These are phyloP conservation scores for Intellagama lesueurii DNA, from an alignment of 2,797 vertebrate genomes.

Conservation along the genomic window DNA sequence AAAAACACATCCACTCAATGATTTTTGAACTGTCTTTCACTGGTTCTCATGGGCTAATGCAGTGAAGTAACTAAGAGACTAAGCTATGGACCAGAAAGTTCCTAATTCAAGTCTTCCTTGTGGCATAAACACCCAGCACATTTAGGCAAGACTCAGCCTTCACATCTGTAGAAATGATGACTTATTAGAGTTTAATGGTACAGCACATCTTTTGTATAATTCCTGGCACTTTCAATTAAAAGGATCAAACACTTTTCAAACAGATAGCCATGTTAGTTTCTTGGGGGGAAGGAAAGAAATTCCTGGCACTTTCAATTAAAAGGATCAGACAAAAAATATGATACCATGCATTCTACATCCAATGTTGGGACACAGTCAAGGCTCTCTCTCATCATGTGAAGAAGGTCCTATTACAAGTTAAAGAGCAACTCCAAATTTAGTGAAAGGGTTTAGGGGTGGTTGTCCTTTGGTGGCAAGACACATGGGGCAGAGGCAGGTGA, in stretches of 20 bases:
- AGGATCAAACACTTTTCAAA: no score
- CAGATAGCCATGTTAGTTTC: no score
- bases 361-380: no score
- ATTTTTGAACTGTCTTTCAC: background rate
- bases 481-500: no score
- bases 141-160: background rate
- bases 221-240: background rate
- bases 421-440: no score
- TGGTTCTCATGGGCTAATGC: background rate
- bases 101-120: background rate
- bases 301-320: background rate
- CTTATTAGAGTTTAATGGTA: background rate
- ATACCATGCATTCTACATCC: no score
- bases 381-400: no score
- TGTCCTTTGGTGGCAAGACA: no score
- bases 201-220: background rate
- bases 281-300: no score
- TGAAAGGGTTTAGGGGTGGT: no score
- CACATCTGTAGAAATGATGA: background rate
- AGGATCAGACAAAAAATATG: no score
- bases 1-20: background rate
- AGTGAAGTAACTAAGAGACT: background rate
- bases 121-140: background rate
- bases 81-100: background rate
- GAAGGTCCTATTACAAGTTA: no score